Evolutionary conservation across 2,888 invertebrate genomes (phyloP).

Genomic region (Oscheius myriophilus): DNA sequence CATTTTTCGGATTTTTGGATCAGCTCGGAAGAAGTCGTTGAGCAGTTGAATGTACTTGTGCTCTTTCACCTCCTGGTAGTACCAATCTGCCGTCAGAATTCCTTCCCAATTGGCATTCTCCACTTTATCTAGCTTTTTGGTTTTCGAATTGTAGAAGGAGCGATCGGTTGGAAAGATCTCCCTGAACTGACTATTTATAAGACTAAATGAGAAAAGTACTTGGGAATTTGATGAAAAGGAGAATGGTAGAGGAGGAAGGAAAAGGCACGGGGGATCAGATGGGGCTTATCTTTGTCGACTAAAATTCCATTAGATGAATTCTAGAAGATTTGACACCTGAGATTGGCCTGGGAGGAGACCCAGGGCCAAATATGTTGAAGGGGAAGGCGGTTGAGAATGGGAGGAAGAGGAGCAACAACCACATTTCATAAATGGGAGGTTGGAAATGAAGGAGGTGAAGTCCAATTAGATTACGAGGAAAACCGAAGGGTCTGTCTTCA

Average conservation of each 20-base stretch:
- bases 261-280: constrained; percentile 9
- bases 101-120: constrained; percentile 9
- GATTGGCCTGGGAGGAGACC: background rate
- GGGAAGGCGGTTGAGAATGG: background rate
- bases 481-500: too few relatives aligned
- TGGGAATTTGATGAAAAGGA: background rate
- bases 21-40: background rate
- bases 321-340: background rate
- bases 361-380: background rate
- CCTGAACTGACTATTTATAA: background rate
- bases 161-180: constrained; percentile 7
- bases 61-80: background rate
- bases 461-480: too few relatives aligned
- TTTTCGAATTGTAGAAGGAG: background rate
- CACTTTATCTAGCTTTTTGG: background rate
- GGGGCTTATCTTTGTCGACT: constrained; percentile 11
- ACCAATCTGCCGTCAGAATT: constrained; percentile 3
- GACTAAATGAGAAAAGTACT: constrained; percentile 4
- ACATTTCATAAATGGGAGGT: background rate
- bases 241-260: constrained; percentile 3
- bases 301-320: background rate
- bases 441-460: background rate
- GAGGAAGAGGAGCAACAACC: background rate
- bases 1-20: constrained; percentile 3
- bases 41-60: background rate